Conservation (phyloP, 2,113 vertebrate genomes). For the Saguinus midas region DNA sequence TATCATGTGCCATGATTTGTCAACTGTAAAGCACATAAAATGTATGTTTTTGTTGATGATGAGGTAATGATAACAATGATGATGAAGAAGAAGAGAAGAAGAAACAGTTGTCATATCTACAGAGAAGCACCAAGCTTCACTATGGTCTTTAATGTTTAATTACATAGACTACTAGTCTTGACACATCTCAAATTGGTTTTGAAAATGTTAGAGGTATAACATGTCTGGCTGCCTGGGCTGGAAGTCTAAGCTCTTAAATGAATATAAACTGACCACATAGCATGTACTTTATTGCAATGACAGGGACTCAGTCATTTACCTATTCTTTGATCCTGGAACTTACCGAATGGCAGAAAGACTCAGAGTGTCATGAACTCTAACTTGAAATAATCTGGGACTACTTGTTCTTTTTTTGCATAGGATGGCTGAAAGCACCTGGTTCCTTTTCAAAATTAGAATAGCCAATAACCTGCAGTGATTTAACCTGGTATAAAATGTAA, state of each 20-base stretch:
- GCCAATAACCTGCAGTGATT: slow-evolving; percentile 46
- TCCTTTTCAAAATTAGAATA: slow-evolving; percentile 57
- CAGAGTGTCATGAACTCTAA: slow-evolving; percentile 46
- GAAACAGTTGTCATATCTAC: background rate
- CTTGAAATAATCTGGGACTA: slow-evolving; percentile 43
- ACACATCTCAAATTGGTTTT: background rate
- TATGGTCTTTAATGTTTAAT: slow-evolving; percentile 1
- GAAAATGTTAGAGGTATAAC: background rate
- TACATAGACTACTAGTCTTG: background rate
- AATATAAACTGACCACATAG: background rate
- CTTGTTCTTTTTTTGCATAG: slow-evolving; percentile 53
- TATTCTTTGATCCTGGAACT: background rate
- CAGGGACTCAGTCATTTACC: background rate
- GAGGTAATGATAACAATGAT: background rate
- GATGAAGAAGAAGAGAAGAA: background rate
- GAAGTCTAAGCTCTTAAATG: background rate
- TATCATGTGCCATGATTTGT: background rate
- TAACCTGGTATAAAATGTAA: slow-evolving; percentile 58
- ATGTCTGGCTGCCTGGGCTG: background rate
- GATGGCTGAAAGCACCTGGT: slow-evolving; percentile 13
- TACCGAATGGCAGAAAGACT: background rate
- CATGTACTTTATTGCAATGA: background rate
- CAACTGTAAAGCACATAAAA: background rate
- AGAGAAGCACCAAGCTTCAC: background rate
- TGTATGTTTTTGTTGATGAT: background rate